These are phyloP conservation scores for Amphipoea lucens DNA, from an alignment of 2,888 invertebrate species.

Conservation along the genomic window DNA sequence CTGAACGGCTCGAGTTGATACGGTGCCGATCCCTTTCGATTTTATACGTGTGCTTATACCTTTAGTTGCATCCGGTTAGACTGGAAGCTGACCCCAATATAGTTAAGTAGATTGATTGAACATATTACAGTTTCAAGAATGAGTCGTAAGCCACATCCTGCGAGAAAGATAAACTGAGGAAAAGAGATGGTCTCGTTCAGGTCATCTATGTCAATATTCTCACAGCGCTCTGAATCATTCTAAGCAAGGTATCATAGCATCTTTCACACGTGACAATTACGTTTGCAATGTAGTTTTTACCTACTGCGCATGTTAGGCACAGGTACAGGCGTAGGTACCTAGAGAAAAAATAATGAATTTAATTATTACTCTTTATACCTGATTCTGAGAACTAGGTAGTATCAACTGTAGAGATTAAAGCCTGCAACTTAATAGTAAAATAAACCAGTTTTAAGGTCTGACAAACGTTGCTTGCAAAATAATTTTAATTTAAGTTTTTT, in stretches of 20 bases:
- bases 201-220: too few species aligned
- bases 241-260: slow-evolving; percentile 4
- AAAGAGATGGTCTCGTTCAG: too few species aligned
- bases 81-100: too few species aligned
- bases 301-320: neutral
- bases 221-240: neutral
- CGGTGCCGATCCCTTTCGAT: too few species aligned
- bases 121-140: neutral
- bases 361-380: slow-evolving; percentile 8
- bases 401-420: neutral
- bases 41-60: too few species aligned
- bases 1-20: too few species aligned
- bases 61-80: too few species aligned
- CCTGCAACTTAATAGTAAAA: too few species aligned
- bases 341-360: slow-evolving; percentile 25
- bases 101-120: too few species aligned
- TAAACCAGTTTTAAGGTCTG: too few species aligned
- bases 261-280: slow-evolving; percentile 12
- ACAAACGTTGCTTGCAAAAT: too few species aligned
- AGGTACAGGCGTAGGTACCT: neutral
- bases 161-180: neutral
- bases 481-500: too few species aligned
- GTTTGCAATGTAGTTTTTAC: neutral
- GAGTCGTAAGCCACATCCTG: neutral
- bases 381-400: slow-evolving; percentile 12